Evolutionary conservation across 2,797 vertebrate genomes (phyloP).

Genomic region (Vultur gryphus): DNA sequence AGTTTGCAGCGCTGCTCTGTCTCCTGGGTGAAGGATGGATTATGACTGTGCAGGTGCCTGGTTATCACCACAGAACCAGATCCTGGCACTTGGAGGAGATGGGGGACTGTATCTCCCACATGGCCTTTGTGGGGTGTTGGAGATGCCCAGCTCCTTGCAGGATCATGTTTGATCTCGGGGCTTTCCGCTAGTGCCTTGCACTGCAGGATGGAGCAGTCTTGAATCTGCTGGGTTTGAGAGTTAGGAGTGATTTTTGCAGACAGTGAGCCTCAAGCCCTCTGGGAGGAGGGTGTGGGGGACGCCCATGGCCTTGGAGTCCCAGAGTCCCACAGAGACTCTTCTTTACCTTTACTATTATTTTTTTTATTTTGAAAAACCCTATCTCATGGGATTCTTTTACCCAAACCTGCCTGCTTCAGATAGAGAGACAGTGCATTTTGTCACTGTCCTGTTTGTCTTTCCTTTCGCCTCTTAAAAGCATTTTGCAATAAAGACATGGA

Average conservation of each 20-base stretch:
- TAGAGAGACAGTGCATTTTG: background rate
- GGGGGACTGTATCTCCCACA: fast-evolving
- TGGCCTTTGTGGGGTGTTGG: background rate
- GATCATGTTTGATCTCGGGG: fast-evolving
- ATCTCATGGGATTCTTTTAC: background rate
- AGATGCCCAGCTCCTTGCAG: background rate
- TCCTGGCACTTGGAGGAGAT: background rate
- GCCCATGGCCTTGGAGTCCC: background rate
- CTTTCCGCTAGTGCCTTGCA: fast-evolving
- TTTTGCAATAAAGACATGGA: background rate
- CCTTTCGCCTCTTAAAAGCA: background rate
- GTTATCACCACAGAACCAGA: background rate
- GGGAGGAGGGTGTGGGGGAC: background rate
- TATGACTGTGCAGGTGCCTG: background rate
- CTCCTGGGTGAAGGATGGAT: background rate
- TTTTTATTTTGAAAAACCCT: background rate
- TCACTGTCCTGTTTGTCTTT: background rate
- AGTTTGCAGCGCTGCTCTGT: background rate
- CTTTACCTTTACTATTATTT: background rate
- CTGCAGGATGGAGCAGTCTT: background rate
- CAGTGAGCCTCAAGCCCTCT: background rate
- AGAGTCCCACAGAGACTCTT: background rate
- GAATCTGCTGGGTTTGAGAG: background rate
- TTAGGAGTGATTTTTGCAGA: background rate
- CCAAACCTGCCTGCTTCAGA: background rate